phyloP scores from a whole-genome alignment of 2,888 invertebrate species.

The Odontomyia ornata region DNA sequence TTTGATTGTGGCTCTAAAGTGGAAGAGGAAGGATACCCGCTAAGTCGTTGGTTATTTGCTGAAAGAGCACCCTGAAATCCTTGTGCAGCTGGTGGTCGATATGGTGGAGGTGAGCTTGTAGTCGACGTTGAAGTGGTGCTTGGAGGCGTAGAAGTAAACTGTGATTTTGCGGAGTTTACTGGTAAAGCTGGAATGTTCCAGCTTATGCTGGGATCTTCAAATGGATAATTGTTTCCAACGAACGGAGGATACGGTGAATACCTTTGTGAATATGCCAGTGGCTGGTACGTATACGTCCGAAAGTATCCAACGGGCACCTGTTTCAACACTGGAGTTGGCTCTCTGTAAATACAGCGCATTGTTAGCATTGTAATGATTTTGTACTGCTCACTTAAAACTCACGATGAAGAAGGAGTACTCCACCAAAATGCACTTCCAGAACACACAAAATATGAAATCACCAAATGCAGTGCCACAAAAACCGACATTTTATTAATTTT shows the following conservation, averaged over 20 bases:
- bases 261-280: slow-evolving; percentile 45
- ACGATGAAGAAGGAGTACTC: slow-evolving; percentile 47
- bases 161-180: neutral
- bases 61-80: slow-evolving; percentile 11
- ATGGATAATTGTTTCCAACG: neutral
- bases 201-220: slow-evolving; percentile 11
- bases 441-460: slow-evolving; percentile 43
- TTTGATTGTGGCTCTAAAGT: slow-evolving; percentile 11
- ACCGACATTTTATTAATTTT: neutral
- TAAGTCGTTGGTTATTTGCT: neutral
- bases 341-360: slow-evolving; percentile 41
- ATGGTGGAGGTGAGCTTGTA: slow-evolving; percentile 22
- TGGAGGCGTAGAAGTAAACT: slow-evolving; percentile 19
- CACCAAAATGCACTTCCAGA: slow-evolving; percentile 52
- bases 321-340: slow-evolving; percentile 48
- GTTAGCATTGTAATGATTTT: neutral
- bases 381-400: slow-evolving; percentile 26
- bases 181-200: slow-evolving; percentile 43
- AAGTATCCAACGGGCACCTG: slow-evolving; percentile 52
- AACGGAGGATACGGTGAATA: slow-evolving; percentile 1
- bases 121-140: neutral
- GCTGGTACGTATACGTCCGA: slow-evolving; percentile 52
- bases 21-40: slow-evolving; percentile 2
- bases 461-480: slow-evolving; percentile 34
- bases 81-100: slow-evolving; percentile 27